A percentile compares a stretch with the other conserved stretches of the same genome.
Conservation (phyloP, 2,797 vertebrate species). For the Emys orbicularis region DNA sequence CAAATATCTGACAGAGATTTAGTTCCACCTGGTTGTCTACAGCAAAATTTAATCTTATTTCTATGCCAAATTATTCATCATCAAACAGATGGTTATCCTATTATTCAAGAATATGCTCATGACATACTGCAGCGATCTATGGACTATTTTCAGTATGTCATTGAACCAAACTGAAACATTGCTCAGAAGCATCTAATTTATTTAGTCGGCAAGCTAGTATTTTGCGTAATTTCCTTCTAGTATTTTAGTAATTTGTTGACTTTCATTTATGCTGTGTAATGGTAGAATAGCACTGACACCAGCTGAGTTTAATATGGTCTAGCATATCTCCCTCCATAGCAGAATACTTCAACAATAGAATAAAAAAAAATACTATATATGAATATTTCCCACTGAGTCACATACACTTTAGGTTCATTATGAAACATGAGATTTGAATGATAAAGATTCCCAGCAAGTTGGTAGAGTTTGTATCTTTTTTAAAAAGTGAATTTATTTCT, state of each 20-base stretch:
- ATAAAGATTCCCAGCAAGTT: neutral
- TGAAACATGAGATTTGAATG: neutral
- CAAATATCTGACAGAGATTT: conserved; percentile 57
- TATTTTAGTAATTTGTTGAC: neutral
- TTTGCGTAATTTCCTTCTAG: neutral
- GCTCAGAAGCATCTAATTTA: neutral
- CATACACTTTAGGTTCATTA: neutral
- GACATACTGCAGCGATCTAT: conserved; percentile 34
- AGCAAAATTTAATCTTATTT: conserved; percentile 40
- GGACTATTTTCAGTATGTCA: conserved; percentile 1
- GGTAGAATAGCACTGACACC: rapidly evolving
- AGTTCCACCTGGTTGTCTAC: conserved; percentile 37
- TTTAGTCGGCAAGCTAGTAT: neutral
- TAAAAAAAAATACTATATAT: neutral
- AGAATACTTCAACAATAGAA: neutral
- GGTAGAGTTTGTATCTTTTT: neutral
- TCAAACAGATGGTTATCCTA: conserved; percentile 42
- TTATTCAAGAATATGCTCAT: conserved; percentile 48
- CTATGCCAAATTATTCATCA: conserved; percentile 42
- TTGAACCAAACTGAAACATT: conserved; percentile 25
- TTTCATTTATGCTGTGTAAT: neutral
- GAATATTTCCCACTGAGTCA: neutral
- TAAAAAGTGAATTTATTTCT: neutral
- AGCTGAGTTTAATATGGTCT: neutral
- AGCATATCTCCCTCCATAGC: neutral